These are phyloP conservation scores for Crepidodera aurea DNA, from an alignment of 2,888 invertebrate species.

Conservation along the genomic window DNA sequence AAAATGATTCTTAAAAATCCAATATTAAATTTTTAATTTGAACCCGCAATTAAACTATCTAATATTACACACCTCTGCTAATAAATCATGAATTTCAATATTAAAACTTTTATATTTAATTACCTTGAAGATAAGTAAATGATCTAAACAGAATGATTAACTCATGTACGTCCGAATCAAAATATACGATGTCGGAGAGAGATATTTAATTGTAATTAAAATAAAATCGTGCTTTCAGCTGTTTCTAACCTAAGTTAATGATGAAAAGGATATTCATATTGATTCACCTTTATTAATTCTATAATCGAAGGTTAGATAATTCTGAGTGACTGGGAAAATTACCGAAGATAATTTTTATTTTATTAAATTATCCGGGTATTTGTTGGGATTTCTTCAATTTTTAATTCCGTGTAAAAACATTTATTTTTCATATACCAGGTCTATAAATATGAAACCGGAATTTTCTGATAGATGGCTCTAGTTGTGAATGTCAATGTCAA, in stretches of 20 bases:
- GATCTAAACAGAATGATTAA: slow-evolving; percentile 37
- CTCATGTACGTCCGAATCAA: slow-evolving; percentile 28
- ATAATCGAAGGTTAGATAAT: slow-evolving; percentile 45
- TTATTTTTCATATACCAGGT: too few species aligned
- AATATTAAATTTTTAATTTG: background rate
- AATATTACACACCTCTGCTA: slow-evolving; percentile 9
- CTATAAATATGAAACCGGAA: too few species aligned
- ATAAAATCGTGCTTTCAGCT: slow-evolving; percentile 40
- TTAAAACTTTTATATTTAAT: slow-evolving; percentile 14
- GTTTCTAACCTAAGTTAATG: slow-evolving; percentile 36
- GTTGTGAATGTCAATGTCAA: too few species aligned
- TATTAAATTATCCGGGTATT: too few species aligned
- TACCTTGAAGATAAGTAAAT: slow-evolving; percentile 27
- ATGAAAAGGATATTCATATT: slow-evolving; percentile 46
- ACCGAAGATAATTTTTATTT: background rate
- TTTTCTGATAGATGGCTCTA: too few species aligned
- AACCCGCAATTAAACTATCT: background rate
- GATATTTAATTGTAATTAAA: slow-evolving; percentile 35
- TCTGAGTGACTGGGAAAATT: background rate
- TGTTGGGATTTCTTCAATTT: too few species aligned
- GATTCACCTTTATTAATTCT: slow-evolving; percentile 50
- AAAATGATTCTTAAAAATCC: background rate
- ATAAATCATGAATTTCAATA: slow-evolving; percentile 28
- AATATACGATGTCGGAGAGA: slow-evolving; percentile 31
- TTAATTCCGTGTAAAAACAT: too few species aligned